phyloP scores from a whole-genome alignment of 1,140 invertebrate species.

The Drosophila biarmipes region DNA sequence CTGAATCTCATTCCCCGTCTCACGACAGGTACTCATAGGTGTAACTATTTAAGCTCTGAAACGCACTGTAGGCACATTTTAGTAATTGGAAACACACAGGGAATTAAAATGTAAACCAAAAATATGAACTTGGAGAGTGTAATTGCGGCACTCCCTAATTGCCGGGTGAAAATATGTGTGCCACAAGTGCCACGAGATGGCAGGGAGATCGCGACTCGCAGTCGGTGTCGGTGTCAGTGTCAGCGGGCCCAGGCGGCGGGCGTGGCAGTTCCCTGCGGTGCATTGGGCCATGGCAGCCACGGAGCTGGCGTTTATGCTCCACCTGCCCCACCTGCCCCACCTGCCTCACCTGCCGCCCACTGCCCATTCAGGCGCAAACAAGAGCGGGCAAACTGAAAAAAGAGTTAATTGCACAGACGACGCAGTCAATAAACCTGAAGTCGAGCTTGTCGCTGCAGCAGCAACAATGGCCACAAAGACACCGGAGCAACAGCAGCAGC shows the following conservation, averaged over 20 bases:
- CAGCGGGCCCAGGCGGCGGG: slow-evolving; percentile 6
- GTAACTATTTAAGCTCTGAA: slow-evolving; percentile 5
- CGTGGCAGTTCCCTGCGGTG: slow-evolving; percentile 36
- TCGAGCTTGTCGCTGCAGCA: slow-evolving; percentile 39
- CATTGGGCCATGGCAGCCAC: slow-evolving; percentile 42
- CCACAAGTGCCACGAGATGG: slow-evolving; percentile 49
- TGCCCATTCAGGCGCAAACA: slow-evolving; percentile 47
- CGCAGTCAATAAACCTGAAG: slow-evolving; percentile 75
- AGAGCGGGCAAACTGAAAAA: slow-evolving; percentile 27
- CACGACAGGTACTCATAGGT: slow-evolving; percentile 1
- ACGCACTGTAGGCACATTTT: slow-evolving; percentile 16
- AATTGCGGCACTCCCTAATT: slow-evolving; percentile 45
- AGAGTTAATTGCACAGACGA: slow-evolving; percentile 62
- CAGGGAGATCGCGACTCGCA: slow-evolving; percentile 1
- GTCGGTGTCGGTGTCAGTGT: slow-evolving; percentile 9
- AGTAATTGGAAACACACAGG: slow-evolving; percentile 20
- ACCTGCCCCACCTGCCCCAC: not conserved
- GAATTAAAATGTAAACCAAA: slow-evolving; percentile 15
- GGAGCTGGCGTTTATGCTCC: slow-evolving; percentile 40
- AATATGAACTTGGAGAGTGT: slow-evolving; percentile 17
- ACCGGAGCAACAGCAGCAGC: slow-evolving; percentile 30
- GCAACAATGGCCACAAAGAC: slow-evolving; percentile 57
- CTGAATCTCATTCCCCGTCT: not conserved
- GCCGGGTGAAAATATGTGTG: slow-evolving; percentile 68
- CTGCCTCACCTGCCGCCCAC: slow-evolving; percentile 27